phyloP scores from a whole-genome alignment of 2,888 invertebrate species.

The Teinopalpus imperialis region DNA sequence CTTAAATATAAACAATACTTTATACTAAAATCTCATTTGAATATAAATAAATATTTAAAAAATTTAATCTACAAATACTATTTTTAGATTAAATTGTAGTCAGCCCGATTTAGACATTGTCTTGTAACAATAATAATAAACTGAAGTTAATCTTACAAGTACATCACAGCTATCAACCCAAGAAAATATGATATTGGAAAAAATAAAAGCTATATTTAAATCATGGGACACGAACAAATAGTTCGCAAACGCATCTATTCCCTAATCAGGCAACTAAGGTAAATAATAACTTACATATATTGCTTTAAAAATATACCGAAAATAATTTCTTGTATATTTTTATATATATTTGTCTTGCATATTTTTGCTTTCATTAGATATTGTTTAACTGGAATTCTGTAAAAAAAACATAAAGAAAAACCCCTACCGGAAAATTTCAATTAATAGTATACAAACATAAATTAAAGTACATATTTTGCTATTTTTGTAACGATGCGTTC shows the following conservation, averaged over 20 bases:
- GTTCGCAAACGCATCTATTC: background rate
- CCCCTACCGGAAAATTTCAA: background rate
- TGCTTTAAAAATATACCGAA: constrained; percentile 8
- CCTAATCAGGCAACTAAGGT: constrained; percentile 2
- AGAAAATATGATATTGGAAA: constrained; percentile 27
- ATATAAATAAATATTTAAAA: background rate
- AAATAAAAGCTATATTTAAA: constrained; percentile 13
- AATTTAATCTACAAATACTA: background rate
- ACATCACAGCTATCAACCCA: constrained; percentile 44
- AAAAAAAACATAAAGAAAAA: too few species aligned
- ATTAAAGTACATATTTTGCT: constrained; percentile 10
- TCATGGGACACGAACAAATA: background rate
- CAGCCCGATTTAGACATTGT: constrained; percentile 20
- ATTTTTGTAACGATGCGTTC: background rate
- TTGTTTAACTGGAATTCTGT: too few species aligned
- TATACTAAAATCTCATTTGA: background rate
- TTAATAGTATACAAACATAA: constrained; percentile 8
- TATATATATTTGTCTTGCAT: background rate
- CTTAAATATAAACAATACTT: too few species aligned
- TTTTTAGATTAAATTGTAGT: background rate
- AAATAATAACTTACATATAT: background rate
- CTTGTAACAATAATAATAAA: constrained; percentile 28
- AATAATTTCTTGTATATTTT: background rate
- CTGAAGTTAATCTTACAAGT: constrained; percentile 38
- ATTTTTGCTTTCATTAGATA: background rate